Conservation (phyloP, 2,113 vertebrate genomes). For the Chloebia gouldiae region DNA sequence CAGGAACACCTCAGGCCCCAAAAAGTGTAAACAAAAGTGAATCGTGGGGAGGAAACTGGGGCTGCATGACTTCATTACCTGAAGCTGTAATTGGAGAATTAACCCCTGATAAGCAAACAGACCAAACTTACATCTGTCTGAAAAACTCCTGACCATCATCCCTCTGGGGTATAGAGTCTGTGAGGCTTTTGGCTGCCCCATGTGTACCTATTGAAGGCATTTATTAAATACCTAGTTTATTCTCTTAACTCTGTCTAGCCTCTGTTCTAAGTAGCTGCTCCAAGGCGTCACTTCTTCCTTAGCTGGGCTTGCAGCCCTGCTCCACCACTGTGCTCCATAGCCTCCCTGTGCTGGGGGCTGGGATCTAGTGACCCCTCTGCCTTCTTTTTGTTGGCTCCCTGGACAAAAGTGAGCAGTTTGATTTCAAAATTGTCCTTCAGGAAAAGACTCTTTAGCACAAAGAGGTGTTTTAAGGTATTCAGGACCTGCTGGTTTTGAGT, state of each 20-base stretch:
- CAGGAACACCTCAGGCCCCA: neutral
- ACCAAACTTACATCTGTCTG: neutral
- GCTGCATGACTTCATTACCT: neutral
- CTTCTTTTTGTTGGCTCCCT: neutral
- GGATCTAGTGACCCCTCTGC: neutral
- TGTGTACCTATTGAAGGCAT: neutral
- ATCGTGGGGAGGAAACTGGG: neutral
- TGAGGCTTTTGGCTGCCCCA: neutral
- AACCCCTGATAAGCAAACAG: neutral
- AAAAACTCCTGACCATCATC: accelerated
- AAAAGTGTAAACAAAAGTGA: neutral
- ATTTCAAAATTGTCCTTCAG: neutral
- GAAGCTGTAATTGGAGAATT: neutral
- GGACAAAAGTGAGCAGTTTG: neutral
- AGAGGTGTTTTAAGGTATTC: neutral
- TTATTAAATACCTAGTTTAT: neutral
- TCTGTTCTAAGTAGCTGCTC: neutral
- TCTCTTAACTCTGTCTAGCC: neutral
- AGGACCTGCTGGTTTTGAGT: neutral
- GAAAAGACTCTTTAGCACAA: neutral
- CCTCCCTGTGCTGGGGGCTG: neutral
- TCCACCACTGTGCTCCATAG: neutral
- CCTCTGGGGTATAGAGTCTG: neutral
- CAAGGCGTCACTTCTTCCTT: neutral
- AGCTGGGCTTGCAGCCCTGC: neutral